phyloP scores from a whole-genome alignment of 2,888 invertebrate genomes.

The Malthinus seriepunctatus region DNA sequence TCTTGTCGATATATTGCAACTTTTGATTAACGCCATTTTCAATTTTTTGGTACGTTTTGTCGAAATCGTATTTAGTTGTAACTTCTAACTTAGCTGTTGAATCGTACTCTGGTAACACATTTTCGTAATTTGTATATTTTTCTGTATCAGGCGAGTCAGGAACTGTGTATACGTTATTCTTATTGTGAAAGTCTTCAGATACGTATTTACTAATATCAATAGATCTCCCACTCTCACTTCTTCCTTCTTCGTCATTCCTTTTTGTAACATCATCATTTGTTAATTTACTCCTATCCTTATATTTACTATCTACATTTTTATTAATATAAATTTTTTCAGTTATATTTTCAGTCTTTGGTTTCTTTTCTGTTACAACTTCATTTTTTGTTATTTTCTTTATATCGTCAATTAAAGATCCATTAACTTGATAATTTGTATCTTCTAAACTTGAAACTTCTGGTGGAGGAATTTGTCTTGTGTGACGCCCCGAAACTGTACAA shows the following conservation, averaged over 20 bases:
- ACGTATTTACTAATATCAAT: constrained; percentile 55
- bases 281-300: constrained; percentile 4
- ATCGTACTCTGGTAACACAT: constrained; percentile 27
- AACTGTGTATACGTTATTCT: constrained; percentile 58
- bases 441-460: constrained; percentile 12
- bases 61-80: constrained; percentile 61
- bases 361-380: constrained; percentile 16
- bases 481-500: constrained; percentile 27
- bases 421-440: neutral
- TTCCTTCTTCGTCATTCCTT: neutral
- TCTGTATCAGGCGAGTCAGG: constrained; percentile 55
- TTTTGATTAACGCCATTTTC: constrained; percentile 60
- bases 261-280: neutral
- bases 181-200: constrained; percentile 58
- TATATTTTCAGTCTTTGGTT: constrained; percentile 46
- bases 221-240: constrained; percentile 44
- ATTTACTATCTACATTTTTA: constrained; percentile 22
- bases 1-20: constrained; percentile 45
- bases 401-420: neutral
- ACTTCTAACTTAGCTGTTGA: constrained; percentile 37
- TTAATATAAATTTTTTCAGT: constrained; percentile 27
- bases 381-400: constrained; percentile 7
- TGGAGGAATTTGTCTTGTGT: constrained; percentile 19
- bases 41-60: constrained; percentile 59
- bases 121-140: constrained; percentile 42